Percentiles rank a stretch among this genome's conserved stretches.
Evolutionary conservation across 2,113 vertebrate species (phyloP).

Genomic region (Chloebia gouldiae): DNA sequence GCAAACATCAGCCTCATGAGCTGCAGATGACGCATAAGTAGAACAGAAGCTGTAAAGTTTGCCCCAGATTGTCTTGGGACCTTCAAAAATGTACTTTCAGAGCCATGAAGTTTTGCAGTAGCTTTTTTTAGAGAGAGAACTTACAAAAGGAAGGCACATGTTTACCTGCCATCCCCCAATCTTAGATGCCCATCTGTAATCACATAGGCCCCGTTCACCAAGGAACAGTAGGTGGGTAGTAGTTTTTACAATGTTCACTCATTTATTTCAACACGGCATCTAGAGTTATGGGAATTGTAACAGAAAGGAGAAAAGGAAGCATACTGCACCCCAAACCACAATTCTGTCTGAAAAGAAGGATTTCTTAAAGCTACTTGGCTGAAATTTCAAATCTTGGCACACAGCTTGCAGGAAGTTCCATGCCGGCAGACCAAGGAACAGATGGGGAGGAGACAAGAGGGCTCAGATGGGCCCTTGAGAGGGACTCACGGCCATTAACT

Average conservation of each 20-base stretch:
- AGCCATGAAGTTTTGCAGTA: neutral
- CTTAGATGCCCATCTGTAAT: neutral
- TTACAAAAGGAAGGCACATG: neutral
- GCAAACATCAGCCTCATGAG: neutral
- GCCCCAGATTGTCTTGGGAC: neutral
- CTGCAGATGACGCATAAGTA: neutral
- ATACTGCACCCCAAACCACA: neutral
- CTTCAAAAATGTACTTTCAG: neutral
- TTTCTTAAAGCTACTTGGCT: neutral
- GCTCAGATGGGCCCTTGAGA: rapidly evolving
- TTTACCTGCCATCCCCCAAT: neutral
- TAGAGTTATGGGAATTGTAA: neutral
- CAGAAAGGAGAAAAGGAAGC: neutral
- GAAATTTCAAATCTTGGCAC: neutral
- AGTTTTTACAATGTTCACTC: neutral
- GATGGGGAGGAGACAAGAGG: neutral
- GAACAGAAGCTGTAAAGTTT: neutral
- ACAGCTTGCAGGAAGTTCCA: neutral
- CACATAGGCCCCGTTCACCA: neutral
- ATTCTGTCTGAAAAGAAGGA: neutral
- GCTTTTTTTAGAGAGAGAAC: neutral
- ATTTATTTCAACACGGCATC: neutral
- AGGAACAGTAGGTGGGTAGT: neutral
- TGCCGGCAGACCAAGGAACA: neutral
- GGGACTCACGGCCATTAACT: neutral